phyloP scores from a whole-genome alignment of 2,113 vertebrate genomes.

The Ranitomeya imitator region DNA sequence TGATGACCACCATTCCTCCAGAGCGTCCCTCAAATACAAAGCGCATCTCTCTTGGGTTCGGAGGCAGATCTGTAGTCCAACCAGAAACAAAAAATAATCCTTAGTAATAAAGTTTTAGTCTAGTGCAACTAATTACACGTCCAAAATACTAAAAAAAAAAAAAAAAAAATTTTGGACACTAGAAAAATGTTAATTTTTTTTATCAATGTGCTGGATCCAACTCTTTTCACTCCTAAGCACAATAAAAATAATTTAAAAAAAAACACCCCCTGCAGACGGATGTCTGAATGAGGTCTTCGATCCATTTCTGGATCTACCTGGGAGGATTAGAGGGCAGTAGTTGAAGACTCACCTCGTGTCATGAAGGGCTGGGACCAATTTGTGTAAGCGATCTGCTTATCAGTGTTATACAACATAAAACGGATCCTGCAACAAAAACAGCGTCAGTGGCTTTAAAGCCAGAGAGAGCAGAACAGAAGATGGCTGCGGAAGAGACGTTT shows the following conservation, averaged over 20 bases:
- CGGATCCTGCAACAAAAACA: constrained; percentile 26
- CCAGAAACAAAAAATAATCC: background rate
- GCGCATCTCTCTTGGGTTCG: constrained; percentile 10
- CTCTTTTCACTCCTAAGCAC: no score
- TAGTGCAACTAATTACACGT: no score
- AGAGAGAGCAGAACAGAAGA: background rate
- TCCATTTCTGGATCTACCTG: no score
- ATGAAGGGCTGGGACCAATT: constrained; percentile 56
- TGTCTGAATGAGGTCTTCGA: no score
- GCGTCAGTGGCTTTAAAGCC: background rate
- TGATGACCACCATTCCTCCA: constrained; percentile 51
- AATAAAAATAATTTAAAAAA: no score
- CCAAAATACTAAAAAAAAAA: no score
- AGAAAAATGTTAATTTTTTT: no score
- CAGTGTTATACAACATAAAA: constrained; percentile 42
- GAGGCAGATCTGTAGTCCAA: constrained; percentile 27
- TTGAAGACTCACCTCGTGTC: constrained; percentile 43
- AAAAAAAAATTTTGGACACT: no score
- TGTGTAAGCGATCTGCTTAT: constrained; percentile 31
- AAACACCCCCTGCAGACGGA: no score
- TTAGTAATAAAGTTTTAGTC: no score
- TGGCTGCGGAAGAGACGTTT: background rate
- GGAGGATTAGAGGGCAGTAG: background rate
- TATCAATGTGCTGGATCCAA: no score
- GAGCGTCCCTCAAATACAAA: background rate